Evolutionary conservation across 92 coral and sea anemone species (phyloP), one percentile per base, ranked within the genome.

Genomic region (Nematostella vectensis): DNA sequence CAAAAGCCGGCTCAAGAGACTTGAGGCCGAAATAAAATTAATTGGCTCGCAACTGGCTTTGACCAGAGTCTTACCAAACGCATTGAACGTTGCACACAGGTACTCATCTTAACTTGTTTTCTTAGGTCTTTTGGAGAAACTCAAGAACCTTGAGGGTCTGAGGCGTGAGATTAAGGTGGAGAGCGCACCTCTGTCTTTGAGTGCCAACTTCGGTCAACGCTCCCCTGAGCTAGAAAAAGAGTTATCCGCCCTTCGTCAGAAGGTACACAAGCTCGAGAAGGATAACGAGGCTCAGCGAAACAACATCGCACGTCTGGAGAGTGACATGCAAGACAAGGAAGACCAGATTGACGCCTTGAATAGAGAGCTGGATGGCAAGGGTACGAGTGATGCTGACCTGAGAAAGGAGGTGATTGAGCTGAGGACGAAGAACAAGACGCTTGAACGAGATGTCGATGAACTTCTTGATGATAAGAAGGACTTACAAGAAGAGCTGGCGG

Each of bases 361-460:
- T 57, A 79, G 95, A 3, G 88, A 85, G 58, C 61, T 80, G 8
- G 64, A 80, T 22, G 63, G 75, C 2, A 38, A 54, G 45, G 74
- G 59, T 2, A 57, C 67, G 3, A 78, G 76, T 58, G 72, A 63
- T 52, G 49, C 82, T 11, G 95, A 54, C 17, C 48, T 49, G 44
- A 77, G 76, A 38, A 58, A 58, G 29, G 81, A 80, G 25, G 63
- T 47, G 31, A 31, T 28, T 4, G 65, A 71, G 12, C 62, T 81
- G 33, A 56, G 68, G 60, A 80, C 65, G 28, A 80, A 67, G 59
- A 70, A 57, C 15, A 54, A 53, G 1, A 54, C 65, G 13, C 54
- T 85, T 25, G 83, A 85, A 57, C 75, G 63, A 26, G 77, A 71
- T 33, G 73, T 75, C 25, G 84, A 85, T 48, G 88, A 85, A 0